Evolutionary conservation across 2,888 invertebrate species (phyloP).

Genomic region (Parapristionchus giblindavisi): DNA sequence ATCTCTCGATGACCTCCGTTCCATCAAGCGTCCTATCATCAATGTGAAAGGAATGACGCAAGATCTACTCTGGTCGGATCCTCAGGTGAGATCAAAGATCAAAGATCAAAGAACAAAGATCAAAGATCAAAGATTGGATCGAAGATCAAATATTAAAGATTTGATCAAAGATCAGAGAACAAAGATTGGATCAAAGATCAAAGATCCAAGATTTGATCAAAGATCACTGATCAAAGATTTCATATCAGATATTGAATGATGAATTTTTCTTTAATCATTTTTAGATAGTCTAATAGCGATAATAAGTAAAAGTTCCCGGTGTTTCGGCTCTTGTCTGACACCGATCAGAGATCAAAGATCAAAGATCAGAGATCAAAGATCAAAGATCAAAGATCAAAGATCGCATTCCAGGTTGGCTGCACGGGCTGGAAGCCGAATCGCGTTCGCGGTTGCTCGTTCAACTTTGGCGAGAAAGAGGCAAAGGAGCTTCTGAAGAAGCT

Average conservation of each 20-base stretch:
- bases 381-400: not conserved
- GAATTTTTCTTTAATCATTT: too few relatives aligned
- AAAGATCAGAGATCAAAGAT: too few relatives aligned
- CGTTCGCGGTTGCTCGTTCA: conserved; percentile 41
- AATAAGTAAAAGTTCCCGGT: too few relatives aligned
- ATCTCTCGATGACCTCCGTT: conserved; percentile 51
- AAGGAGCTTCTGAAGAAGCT: conserved; percentile 37
- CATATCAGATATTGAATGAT: too few relatives aligned
- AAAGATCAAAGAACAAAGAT: not conserved
- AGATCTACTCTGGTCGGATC: conserved; percentile 49
- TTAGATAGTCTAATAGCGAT: too few relatives aligned
- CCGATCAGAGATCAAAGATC: too few relatives aligned
- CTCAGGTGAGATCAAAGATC: conserved; percentile 20
- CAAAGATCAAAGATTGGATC: not conserved
- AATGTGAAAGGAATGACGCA: conserved; percentile 39
- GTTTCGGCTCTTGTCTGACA: too few relatives aligned
- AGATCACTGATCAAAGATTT: too few relatives aligned
- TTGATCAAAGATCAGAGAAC: too few relatives aligned
- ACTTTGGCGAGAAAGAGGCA: conserved; percentile 45
- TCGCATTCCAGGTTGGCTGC: not conserved
- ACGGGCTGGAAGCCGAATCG: conserved; percentile 41
- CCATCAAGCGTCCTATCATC: conserved; percentile 44
- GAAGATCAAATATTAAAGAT: too few relatives aligned
- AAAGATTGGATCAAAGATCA: too few relatives aligned
- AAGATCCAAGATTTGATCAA: too few relatives aligned